Evolutionary conservation across 2,888 invertebrate species (phyloP).

Genomic region (Brachylomia viminalis): DNA sequence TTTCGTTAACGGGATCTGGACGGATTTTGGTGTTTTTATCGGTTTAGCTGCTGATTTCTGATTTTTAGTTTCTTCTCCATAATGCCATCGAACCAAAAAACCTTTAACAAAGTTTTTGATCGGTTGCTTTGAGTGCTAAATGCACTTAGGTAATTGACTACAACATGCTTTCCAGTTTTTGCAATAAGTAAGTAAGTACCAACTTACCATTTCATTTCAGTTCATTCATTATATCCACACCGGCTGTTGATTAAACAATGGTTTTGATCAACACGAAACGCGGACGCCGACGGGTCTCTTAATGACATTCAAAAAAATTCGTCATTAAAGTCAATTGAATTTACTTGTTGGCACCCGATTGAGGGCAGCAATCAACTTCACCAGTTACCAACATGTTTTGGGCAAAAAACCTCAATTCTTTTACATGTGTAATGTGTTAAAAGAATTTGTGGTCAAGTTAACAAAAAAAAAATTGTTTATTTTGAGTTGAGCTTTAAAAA

Average conservation of each 20-base stretch:
- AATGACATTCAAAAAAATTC: slow-evolving; percentile 83
- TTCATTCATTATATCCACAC: slow-evolving; percentile 26
- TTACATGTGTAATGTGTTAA: slow-evolving; percentile 36
- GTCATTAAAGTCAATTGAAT: slow-evolving; percentile 85
- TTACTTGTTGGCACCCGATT: slow-evolving; percentile 78
- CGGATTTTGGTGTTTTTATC: background rate
- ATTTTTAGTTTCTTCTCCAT: background rate
- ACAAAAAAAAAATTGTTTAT: background rate
- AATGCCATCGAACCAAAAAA: background rate
- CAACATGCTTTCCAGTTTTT: background rate
- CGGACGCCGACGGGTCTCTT: slow-evolving; percentile 65
- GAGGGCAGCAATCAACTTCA: slow-evolving; percentile 72
- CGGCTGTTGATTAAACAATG: slow-evolving; percentile 78
- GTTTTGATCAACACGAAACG: slow-evolving; percentile 79
- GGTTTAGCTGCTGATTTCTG: background rate
- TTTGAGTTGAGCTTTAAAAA: too few species aligned
- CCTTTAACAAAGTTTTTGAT: too few species aligned
- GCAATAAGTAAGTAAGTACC: background rate
- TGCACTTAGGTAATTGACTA: too few species aligned
- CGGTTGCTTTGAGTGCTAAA: too few species aligned
- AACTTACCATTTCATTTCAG: slow-evolving; percentile 5
- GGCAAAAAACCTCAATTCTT: slow-evolving; percentile 38
- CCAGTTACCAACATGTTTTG: slow-evolving; percentile 61
- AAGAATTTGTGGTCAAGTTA: slow-evolving; percentile 12
- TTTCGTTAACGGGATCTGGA: slow-evolving; percentile 17